Base-by-base conservation (phyloP, 2,888 invertebrate genomes). In the Hirtodrosophila confusa region DNA sequence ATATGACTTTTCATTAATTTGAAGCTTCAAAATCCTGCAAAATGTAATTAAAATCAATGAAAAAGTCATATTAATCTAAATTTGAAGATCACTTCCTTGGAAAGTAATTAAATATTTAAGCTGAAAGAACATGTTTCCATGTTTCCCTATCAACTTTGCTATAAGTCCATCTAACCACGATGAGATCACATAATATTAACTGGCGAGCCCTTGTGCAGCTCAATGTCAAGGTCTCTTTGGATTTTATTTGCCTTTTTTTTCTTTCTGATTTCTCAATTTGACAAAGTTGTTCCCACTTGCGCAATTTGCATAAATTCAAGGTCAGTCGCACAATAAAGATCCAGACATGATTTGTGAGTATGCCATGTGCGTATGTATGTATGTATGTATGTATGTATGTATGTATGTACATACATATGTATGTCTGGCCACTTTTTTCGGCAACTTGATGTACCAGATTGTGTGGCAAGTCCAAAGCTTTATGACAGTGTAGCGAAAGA, bases 261-360 rank as follows among this genome's bases (percentile, higher is more conserved):
- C 39, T 44, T 10, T 33, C 35, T 60, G 61, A 69, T 67, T 67
- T 80, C 70, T 80, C 68, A 82, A 85, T 85, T 83, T 85, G 82
- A 79, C 82, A 85, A 85, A 82, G 78, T 85, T 77, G 72, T 85
- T 83, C 80, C 66, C 82, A 83, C 80, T 82, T 85, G 86, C 75
- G 80, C 86, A 83, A 82, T 82, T 82, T 83, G 86, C 82, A 82
- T 82, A 82, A 82, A 82, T 82, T 82, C 86, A 82, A 85, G 82
- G 82, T 82, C 82, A 75, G 69, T 61, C 65, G 55, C 69, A 82
- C 78, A 82, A 82, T 82, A 79, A 85, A 85, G 69, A 69, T 77
- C 83, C 86, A 82, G 86, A 85, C 80, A 67, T 66, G 67, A 75
- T 73, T 73, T 73, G 64, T 70, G 69, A 11, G 51, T 53, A 58